These are phyloP conservation scores for Hormaphis cornu DNA, from an alignment of 1,140 invertebrate genomes.

Conservation along the genomic window DNA sequence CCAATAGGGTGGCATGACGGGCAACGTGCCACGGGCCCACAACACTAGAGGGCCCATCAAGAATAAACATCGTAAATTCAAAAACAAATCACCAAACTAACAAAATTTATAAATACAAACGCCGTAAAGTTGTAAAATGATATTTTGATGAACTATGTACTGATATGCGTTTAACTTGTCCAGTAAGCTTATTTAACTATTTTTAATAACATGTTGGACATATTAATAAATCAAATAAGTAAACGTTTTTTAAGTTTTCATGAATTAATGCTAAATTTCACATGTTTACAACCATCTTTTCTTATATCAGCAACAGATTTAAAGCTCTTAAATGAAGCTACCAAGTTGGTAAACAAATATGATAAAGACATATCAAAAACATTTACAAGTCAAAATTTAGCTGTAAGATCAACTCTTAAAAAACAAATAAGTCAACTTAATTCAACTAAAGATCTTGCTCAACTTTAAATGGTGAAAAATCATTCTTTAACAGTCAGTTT, in stretches of 20 bases:
- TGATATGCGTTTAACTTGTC: neutral
- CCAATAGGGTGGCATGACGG: too few species aligned
- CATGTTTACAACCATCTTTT: slow-evolving; percentile 9
- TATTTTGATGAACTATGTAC: neutral
- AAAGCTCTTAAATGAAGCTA: slow-evolving; percentile 4
- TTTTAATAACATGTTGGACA: neutral
- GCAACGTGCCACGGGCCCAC: too few species aligned
- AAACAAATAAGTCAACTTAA: neutral
- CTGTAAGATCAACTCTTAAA: slow-evolving; percentile 4
- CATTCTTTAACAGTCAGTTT: slow-evolving; percentile 23
- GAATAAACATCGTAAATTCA: too few species aligned
- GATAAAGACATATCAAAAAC: neutral
- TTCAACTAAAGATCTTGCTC: neutral
- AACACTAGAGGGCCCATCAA: too few species aligned
- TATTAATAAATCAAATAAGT: neutral
- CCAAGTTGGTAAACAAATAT: neutral
- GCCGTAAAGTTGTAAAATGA: neutral
- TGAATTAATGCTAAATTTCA: neutral
- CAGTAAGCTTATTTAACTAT: slow-evolving; percentile 1
- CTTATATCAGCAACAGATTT: neutral
- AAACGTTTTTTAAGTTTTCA: slow-evolving; percentile 6
- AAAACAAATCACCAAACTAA: too few species aligned
- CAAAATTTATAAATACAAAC: neutral
- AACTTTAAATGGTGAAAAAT: neutral
- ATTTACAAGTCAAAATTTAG: neutral